A percentile compares a stretch with the other conserved stretches of the same genome.
phyloP scores from a whole-genome alignment of 2,888 invertebrate genomes.

The Scaptomyza flava region DNA sequence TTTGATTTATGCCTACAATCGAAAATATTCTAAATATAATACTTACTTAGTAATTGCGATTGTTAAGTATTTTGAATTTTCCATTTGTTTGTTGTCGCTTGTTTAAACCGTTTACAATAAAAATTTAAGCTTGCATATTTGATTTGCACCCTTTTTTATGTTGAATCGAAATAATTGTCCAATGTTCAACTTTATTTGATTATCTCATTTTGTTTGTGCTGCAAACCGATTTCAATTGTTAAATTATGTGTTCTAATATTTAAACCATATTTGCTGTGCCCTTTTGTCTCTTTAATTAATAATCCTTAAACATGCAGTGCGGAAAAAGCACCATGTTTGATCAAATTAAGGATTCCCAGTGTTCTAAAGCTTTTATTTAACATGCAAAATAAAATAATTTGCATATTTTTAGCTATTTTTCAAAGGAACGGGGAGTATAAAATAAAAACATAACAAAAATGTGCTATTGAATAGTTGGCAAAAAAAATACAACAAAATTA shows the following conservation, averaged over 20 bases:
- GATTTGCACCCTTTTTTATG: conserved; percentile 8
- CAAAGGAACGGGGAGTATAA: not conserved
- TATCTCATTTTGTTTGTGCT: conserved; percentile 41
- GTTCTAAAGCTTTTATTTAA: not conserved
- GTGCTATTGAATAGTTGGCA: not conserved
- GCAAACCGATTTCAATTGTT: conserved; percentile 54
- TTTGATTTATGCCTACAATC: conserved; percentile 66
- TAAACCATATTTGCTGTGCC: conserved; percentile 11
- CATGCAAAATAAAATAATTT: not conserved
- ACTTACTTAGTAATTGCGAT: conserved; percentile 30
- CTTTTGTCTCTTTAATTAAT: conserved; percentile 15
- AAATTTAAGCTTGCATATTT: conserved; percentile 23
- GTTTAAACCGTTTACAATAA: conserved; percentile 22
- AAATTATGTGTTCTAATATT: conserved; percentile 31
- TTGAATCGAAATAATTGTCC: conserved; percentile 16
- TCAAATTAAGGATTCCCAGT: conserved; percentile 4
- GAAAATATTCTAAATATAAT: conserved; percentile 48
- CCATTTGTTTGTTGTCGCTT: conserved; percentile 1
- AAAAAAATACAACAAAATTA: not conserved
- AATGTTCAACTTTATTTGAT: conserved; percentile 40
- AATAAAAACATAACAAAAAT: not conserved
- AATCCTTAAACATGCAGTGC: conserved; percentile 6
- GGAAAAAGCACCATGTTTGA: not conserved
- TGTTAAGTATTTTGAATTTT: not conserved
- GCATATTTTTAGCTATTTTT: too few species aligned